phyloP scores from a whole-genome alignment of 1,140 invertebrate species.

The Anthonomus grandis region DNA sequence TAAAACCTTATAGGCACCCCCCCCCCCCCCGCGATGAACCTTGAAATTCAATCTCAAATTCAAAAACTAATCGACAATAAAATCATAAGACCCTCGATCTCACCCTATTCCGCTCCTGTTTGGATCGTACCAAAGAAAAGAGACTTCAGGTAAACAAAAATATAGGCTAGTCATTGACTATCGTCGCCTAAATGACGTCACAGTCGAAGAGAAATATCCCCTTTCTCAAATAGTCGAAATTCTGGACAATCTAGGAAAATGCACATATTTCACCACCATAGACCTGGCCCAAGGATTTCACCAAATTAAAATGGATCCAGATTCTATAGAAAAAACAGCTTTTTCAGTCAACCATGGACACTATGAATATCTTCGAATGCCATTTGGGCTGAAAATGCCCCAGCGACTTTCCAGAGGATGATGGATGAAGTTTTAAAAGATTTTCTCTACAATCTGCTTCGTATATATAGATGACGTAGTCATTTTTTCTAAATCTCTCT shows the following conservation, averaged over 20 bases:
- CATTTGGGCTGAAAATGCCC: conserved; percentile 49
- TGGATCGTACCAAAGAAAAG: conserved; percentile 45
- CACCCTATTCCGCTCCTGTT: conserved; percentile 39
- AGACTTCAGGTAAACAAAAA: conserved; percentile 42
- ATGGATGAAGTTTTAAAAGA: conserved; percentile 45
- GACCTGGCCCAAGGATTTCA: conserved; percentile 52
- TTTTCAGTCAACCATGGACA: conserved; percentile 46
- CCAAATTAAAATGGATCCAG: conserved; percentile 49
- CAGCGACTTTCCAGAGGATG: conserved; percentile 49
- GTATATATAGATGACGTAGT: conserved; percentile 46
- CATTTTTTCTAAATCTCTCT: conserved; percentile 28
- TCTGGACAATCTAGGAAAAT: conserved; percentile 49
- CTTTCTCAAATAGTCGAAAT: conserved; percentile 53
- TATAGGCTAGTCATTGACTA: conserved; percentile 48
- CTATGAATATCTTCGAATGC: conserved; percentile 48
- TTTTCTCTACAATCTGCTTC: conserved; percentile 29
- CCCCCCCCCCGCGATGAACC: too few species aligned
- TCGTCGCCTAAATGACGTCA: conserved; percentile 46
- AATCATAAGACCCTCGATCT: conserved; percentile 40
- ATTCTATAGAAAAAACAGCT: conserved; percentile 49
- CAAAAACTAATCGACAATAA: conserved; percentile 32
- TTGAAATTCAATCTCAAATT: conserved; percentile 39
- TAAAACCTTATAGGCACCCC: conserved; percentile 33
- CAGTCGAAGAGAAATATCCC: conserved; percentile 52
- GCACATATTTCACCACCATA: conserved; percentile 50